phyloP scores from a whole-genome alignment of 1,140 invertebrate genomes.

The Drosophila grimshawi region DNA sequence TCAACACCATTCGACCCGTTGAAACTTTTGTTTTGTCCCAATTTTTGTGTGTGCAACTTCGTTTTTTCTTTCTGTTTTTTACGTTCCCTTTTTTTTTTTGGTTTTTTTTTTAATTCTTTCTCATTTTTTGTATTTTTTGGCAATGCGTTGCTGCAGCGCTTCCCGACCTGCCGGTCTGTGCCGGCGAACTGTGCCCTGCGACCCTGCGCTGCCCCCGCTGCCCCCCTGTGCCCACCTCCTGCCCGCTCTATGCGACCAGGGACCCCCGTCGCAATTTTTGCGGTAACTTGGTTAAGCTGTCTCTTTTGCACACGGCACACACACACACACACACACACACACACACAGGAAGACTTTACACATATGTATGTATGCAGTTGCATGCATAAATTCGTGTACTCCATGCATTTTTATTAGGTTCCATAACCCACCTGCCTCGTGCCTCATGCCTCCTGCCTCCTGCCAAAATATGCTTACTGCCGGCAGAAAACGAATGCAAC shows the following conservation, averaged over 20 bases:
- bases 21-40: constrained; percentile 70
- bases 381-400: constrained; percentile 51
- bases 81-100: constrained; percentile 6
- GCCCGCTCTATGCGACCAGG: constrained; percentile 7
- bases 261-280: constrained; percentile 56
- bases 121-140: constrained; percentile 36
- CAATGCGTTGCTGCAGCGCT: constrained; percentile 41
- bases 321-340: constrained; percentile 25
- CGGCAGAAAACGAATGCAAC: constrained; percentile 27
- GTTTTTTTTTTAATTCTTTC: constrained; percentile 1
- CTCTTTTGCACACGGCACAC: constrained; percentile 1
- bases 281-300: constrained; percentile 59
- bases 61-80: constrained; percentile 38
- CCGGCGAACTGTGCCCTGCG: not conserved
- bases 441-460: not conserved
- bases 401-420: constrained; percentile 63
- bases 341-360: constrained; percentile 40
- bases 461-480: constrained; percentile 3
- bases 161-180: constrained; percentile 14
- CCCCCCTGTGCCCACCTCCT: not conserved
- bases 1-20: constrained; percentile 64
- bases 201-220: too few species aligned
- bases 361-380: constrained; percentile 16
- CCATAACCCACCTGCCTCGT: constrained; percentile 4
- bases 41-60: constrained; percentile 54